Base-by-base conservation (phyloP, 2,888 invertebrate genomes). In the Junonia oenone region DNA sequence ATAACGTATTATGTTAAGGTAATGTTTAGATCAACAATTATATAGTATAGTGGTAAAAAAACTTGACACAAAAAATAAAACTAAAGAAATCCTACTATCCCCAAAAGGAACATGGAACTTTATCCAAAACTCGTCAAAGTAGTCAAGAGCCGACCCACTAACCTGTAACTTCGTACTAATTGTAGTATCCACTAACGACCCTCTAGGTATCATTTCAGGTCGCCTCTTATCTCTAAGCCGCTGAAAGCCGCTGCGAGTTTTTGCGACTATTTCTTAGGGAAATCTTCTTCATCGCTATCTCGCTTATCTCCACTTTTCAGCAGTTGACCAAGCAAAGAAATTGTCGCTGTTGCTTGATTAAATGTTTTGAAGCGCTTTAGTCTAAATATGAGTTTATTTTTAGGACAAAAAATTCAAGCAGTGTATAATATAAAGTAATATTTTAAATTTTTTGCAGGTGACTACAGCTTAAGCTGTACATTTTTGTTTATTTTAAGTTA, bases 121-220 rank as follows among this genome's bases (percentile, higher is more conserved):
- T n/a, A 38, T 35, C n/a, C 48, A 27, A 51, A 58, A 53, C 38
- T 35, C 31, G 43, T 29, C 47, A 40, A 45, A 50, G 50, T n/a
- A 9, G 38, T 2, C 37, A 22, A 6, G 17, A 49, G 61, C 47
- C 58, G 63, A 63, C 63, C 61, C 55, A 63, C 53, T 65, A 63
- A 65, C 57, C 62, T 62, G 56, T 52, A 57, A 63, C 56, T 58
- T 49, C 61, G 51, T 55, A 55, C 59, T 64, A 67, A 64, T 64
- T 66, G 64, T 63, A 66, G 64, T 57, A 62, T 57, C 63, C 40
- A 45, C 59, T 63, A 64, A 66, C 59, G 54, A 61, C 54, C 52
- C 57, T 58, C 58, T 51, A 53, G 55, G 53, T 61, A 61, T 61
- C 59, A 33, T 49, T 26, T 45, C 38, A 40, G 40, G 31, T 46